Conservation (phyloP, 2,888 invertebrate species). For the Drosophila hamatofila region DNA sequence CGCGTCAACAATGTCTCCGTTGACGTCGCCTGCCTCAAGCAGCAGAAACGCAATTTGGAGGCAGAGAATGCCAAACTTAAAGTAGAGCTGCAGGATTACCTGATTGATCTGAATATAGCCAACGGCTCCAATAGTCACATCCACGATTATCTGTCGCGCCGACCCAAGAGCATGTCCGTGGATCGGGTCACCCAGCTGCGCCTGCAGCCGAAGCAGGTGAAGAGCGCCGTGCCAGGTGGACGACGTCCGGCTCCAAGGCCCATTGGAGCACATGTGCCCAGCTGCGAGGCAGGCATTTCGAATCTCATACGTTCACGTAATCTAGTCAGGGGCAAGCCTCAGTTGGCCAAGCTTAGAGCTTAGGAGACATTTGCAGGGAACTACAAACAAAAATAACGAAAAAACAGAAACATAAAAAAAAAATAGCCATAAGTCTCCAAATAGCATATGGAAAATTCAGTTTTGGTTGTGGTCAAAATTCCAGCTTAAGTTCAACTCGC, state of each 20-base stretch:
- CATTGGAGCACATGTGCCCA: conserved; percentile 35
- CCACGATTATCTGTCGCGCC: conserved; percentile 79
- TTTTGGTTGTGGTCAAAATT: not conserved
- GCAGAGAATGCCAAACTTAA: conserved; percentile 89
- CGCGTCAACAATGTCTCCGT: conserved; percentile 87
- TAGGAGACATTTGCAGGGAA: conserved; percentile 4
- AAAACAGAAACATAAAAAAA: not conserved
- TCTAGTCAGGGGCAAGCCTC: conserved; percentile 66
- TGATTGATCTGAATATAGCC: conserved; percentile 87
- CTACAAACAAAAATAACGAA: not conserved
- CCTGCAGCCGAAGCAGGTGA: conserved; percentile 63
- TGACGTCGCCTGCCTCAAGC: conserved; percentile 86
- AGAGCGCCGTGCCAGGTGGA: conserved; percentile 58
- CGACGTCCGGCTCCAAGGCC: conserved; percentile 16
- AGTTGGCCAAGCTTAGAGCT: conserved; percentile 71
- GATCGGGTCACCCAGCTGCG: conserved; percentile 81
- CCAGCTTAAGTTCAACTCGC: not conserved
- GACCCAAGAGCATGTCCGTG: conserved; percentile 84
- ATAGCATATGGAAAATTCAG: not conserved
- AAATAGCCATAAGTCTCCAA: not conserved
- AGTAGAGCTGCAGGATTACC: conserved; percentile 87
- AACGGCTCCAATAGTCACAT: conserved; percentile 81
- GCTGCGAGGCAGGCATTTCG: conserved; percentile 86
- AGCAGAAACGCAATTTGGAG: conserved; percentile 83
- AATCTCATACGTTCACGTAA: conserved; percentile 86